Conservation (phyloP, 2,888 invertebrate genomes). For the Ypsolopha scabrella region DNA sequence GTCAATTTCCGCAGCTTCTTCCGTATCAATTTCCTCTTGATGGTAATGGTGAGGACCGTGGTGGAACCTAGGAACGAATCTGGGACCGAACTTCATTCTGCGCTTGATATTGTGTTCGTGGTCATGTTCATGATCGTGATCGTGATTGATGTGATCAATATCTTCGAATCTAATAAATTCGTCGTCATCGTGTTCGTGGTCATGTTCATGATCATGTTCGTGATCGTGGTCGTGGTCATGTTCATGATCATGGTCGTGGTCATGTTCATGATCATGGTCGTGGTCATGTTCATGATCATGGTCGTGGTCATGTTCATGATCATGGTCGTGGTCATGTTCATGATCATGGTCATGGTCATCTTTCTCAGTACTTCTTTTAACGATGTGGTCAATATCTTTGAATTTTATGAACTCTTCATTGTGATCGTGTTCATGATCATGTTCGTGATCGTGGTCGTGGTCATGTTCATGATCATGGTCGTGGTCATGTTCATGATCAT, state of each 20-base stretch:
- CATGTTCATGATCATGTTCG: slow-evolving; percentile 6
- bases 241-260: slow-evolving; percentile 5
- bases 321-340: slow-evolving; percentile 4
- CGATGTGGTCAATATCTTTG: slow-evolving; percentile 8
- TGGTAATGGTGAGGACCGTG: no score
- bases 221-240: not conserved
- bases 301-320: slow-evolving; percentile 5
- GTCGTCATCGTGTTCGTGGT: slow-evolving; percentile 2
- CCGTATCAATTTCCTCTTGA: no score
- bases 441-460: slow-evolving; percentile 5
- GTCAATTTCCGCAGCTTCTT: slow-evolving; percentile 3
- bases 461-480: slow-evolving; percentile 2
- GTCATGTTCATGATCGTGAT: slow-evolving; percentile 7
- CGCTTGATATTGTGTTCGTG: not conserved
- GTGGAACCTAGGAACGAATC: no score
- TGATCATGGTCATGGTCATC: slow-evolving; percentile 7
- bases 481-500: slow-evolving; percentile 2
- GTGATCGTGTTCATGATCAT: slow-evolving; percentile 1
- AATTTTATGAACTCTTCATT: slow-evolving; percentile 9
- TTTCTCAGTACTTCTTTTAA: not conserved
- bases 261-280: slow-evolving; percentile 7
- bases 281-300: no score
- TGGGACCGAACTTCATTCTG: no score
- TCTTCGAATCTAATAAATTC: slow-evolving; percentile 13
- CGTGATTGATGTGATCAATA: slow-evolving; percentile 1